Base-by-base conservation (phyloP, 2,797 vertebrate genomes). In the Ateles fusciceps region DNA sequence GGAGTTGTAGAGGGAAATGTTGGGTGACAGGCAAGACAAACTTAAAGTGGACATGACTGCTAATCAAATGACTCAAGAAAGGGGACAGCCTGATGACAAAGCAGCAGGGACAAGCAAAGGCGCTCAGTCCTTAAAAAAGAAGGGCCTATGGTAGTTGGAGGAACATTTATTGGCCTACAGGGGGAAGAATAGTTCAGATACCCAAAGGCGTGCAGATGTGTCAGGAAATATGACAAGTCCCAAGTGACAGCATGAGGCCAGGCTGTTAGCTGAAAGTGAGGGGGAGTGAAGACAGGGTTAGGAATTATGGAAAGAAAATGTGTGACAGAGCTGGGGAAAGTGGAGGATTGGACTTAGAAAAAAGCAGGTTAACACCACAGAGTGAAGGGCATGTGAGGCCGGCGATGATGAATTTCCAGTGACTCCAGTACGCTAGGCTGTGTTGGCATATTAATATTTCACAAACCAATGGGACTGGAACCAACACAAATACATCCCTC, bases 391-490 rank as follows among this genome's bases (percentile, higher is more conserved):
- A 33, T 3, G 48, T 46, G 17, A 85, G 26, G 59, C 0, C 57
- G 14, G 12, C 42, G 8, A 7, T 74, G 7, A 78, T 13, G 30
- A 85, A 76, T 4, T 24, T 74, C 26, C 4, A 46, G 52, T 12
- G 26, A 42, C 50, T 64, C 9, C 33, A 28, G 5, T 13, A 30
- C 26, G 44, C 57, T 26, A 24, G 30, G 36, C 11, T 30, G 46
- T 61, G 44, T 15, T 30, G 46, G 64, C 24, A 30, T 36, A 79
- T 86, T 75, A 91, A 83, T 39, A 85, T 78, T 83, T 75, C 81
- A 90, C 44, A 74, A 87, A 33, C 42, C 33, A 36, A 72, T 33
- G n/a, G 30, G 24, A 36, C 46, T 50, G 26, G 44, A 85, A 52
- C 15, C 48, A 78, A 68, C 10, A 81, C 4, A 75, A 83, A 36